A percentile compares a stretch with the other conserved stretches of the same genome.
These are phyloP conservation scores for Lacerta bilineata DNA, from an alignment of 2,797 vertebrate genomes.

Conservation along the genomic window DNA sequence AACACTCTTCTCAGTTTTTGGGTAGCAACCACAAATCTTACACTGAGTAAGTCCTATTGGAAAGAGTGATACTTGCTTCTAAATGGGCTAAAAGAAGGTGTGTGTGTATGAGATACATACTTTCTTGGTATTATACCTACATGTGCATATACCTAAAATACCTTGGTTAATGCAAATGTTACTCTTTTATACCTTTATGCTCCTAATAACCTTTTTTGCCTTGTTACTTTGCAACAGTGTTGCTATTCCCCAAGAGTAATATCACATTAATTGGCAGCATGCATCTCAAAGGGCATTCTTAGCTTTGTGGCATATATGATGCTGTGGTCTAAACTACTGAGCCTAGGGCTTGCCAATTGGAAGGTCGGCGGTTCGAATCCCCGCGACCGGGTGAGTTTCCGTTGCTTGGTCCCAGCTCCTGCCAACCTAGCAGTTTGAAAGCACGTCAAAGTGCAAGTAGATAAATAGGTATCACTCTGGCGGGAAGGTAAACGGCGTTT, in stretches of 20 bases:
- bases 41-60: background rate
- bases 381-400: too few species aligned
- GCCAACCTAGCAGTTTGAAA: too few species aligned
- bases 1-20: too few species aligned
- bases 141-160: background rate
- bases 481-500: too few species aligned
- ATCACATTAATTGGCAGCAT: background rate
- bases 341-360: too few species aligned
- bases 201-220: background rate
- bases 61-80: background rate
- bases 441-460: too few species aligned
- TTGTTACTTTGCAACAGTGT: background rate
- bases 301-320: background rate
- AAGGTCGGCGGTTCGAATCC: too few species aligned
- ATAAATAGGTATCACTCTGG: rapidly evolving
- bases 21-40: too few species aligned
- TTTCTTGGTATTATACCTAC: too few species aligned
- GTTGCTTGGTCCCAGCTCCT: too few species aligned
- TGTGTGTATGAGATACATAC: too few species aligned
- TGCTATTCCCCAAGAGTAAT: background rate
- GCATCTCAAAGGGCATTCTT: background rate
- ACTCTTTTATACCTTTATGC: background rate
- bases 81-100: background rate
- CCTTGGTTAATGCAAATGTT: background rate
- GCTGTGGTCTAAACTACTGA: too few species aligned